These are phyloP conservation scores for Eupithecia vulgata DNA, from an alignment of 2,888 invertebrate species.

Conservation along the genomic window DNA sequence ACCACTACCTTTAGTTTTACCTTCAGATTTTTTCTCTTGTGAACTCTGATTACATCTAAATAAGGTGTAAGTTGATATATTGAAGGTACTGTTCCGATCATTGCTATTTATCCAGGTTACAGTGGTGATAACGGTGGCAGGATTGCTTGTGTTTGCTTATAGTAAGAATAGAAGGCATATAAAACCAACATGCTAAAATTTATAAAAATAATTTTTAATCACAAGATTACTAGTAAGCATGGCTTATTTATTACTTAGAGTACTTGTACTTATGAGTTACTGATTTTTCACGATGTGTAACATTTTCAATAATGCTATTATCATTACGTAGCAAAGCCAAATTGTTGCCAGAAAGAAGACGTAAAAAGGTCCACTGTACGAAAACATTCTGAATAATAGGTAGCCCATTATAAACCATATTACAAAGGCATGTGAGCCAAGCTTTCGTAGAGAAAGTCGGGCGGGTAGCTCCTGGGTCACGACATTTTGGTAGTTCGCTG, in stretches of 20 bases:
- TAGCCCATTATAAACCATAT: slow-evolving; percentile 81
- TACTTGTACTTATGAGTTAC: neutral
- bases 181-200: slow-evolving; percentile 31
- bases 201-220: slow-evolving; percentile 46
- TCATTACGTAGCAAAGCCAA: slow-evolving; percentile 78
- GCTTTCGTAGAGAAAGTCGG: slow-evolving; percentile 86
- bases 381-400: slow-evolving; percentile 79
- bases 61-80: too few relatives aligned
- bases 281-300: slow-evolving; percentile 53
- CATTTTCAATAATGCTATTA: slow-evolving; percentile 75
- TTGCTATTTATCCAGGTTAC: too few relatives aligned
- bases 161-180: too few relatives aligned
- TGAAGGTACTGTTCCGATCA: too few relatives aligned
- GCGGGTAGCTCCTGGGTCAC: slow-evolving; percentile 85
- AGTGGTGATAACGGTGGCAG: too few relatives aligned
- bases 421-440: slow-evolving; percentile 86
- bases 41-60: too few relatives aligned
- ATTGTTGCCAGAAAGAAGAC: slow-evolving; percentile 70
- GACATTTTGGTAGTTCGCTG: slow-evolving; percentile 82
- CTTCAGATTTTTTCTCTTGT: too few relatives aligned
- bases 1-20: too few relatives aligned
- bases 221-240: slow-evolving; percentile 1
- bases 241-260: neutral
- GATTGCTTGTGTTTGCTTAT: too few relatives aligned
- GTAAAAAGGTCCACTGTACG: slow-evolving; percentile 80